Percentiles rank a stretch among this genome's conserved stretches.
Evolutionary conservation across 2,113 vertebrate genomes (phyloP).

Genomic region (Charadrius vociferus): DNA sequence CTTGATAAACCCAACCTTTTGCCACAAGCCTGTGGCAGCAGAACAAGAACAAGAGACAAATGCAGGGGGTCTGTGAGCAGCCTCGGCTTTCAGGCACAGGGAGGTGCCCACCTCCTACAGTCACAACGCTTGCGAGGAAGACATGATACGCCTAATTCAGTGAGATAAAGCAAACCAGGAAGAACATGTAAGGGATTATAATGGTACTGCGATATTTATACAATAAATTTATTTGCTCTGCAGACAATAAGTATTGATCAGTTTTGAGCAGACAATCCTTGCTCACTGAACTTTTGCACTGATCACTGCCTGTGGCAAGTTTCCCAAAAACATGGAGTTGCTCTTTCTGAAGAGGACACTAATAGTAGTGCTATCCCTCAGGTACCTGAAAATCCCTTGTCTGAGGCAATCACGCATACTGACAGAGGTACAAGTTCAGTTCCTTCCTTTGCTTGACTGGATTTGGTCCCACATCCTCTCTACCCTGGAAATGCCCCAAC

Average conservation of each 20-base stretch:
- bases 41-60: neutral
- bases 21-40: neutral
- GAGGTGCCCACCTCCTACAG: neutral
- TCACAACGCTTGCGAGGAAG: fast-evolving
- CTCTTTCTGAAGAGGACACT: neutral
- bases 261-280: neutral
- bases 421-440: fast-evolving
- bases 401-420: fast-evolving
- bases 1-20: neutral
- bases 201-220: no score
- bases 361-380: neutral
- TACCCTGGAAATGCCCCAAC: neutral
- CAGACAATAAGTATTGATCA: neutral
- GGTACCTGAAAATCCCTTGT: fast-evolving
- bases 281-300: neutral
- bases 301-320: neutral
- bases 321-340: neutral
- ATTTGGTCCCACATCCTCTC: neutral
- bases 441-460: neutral
- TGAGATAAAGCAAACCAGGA: neutral
- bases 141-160: no score
- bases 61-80: neutral
- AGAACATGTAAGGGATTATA: neutral
- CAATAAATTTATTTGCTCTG: neutral
- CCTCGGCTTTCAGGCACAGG: neutral